Evolutionary conservation across 2,113 vertebrate species (phyloP), one percentile per base, ranked within the genome.

Genomic region (Antechinus flavipes): DNA sequence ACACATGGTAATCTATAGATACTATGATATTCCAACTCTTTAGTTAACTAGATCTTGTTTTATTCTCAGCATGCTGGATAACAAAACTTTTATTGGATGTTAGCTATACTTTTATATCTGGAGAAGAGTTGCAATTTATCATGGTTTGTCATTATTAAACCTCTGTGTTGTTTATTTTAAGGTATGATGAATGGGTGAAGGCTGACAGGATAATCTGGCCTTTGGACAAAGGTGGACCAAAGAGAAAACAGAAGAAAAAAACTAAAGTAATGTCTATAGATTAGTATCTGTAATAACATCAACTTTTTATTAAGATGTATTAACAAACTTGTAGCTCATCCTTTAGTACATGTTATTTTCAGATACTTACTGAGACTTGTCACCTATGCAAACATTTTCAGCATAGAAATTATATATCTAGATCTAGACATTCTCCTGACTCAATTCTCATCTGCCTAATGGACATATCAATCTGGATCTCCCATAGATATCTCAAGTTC

Each of bases 111-210:
- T 95, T 92, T 92, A 76, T 50, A 47, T 90, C 89, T 54, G 47
- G 76, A 97, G 27, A 94, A 24, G 91, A 53, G 90, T 30, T 12
- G 9, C 50, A 47, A 91, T 97, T 94, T 96, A 61, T 93, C 90
- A 50, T 92, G 53, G 10, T 42, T 35, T 93, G 25, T 93, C 91
- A 90, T 93, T 95, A 1, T 84, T 56, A 94, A 95, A 93, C 92
- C 27, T 76, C n/a, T 90, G 58, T 91, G 54, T 95, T 97, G 0
- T 54, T 98, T 96, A 68, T 92, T 97, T 97, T 26, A 96, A 99
- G 99, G 96, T 99, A 99, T 55, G 99, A 99, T 94, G 99, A 99
- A 95, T 99, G 99, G 99, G 99, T 99, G 97, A 99, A 99, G 98
- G 99, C 99, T 25, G 99, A 99, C 98, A 97, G 99, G 94, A 99